Evolutionary conservation across 2,888 invertebrate genomes (phyloP).

Genomic region (Conistra vaccinii): DNA sequence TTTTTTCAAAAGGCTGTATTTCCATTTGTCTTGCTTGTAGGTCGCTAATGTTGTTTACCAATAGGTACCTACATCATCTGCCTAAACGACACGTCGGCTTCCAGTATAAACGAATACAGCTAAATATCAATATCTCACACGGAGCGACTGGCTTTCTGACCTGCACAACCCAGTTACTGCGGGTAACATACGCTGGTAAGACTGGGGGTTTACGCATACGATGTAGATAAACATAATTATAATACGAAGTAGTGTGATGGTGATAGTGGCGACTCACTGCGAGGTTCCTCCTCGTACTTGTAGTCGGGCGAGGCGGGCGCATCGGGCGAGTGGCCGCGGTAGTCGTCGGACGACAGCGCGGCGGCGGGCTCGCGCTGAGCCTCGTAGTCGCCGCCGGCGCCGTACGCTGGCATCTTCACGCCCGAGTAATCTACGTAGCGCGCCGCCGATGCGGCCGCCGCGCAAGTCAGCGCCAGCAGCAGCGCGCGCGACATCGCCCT

Average conservation of each 20-base stretch:
- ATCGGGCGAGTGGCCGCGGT: slow-evolving; percentile 78
- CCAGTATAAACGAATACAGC: background rate
- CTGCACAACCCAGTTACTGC: background rate
- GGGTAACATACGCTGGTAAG: background rate
- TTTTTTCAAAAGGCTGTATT: background rate
- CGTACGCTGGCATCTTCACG: slow-evolving; percentile 82
- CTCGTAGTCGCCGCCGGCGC: slow-evolving; percentile 73
- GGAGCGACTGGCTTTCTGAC: slow-evolving; percentile 1
- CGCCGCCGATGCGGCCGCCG: slow-evolving; percentile 67
- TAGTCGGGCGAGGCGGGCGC: slow-evolving; percentile 80
- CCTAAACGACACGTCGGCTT: too few relatives aligned
- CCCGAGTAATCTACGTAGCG: slow-evolving; percentile 80
- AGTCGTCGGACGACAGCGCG: slow-evolving; percentile 72
- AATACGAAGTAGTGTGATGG: background rate
- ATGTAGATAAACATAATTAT: background rate
- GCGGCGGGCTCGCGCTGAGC: slow-evolving; percentile 62
- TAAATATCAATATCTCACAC: background rate
- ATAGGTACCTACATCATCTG: background rate
- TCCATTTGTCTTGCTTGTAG: background rate
- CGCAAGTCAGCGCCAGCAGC: slow-evolving; percentile 71
- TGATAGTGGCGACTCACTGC: slow-evolving; percentile 59
- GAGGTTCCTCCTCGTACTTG: slow-evolving; percentile 78
- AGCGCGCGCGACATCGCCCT: slow-evolving; percentile 53
- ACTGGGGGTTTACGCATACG: background rate
- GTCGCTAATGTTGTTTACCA: background rate